Base-by-base conservation (phyloP, 1,140 invertebrate genomes). In the Cryptotermes secundus region DNA sequence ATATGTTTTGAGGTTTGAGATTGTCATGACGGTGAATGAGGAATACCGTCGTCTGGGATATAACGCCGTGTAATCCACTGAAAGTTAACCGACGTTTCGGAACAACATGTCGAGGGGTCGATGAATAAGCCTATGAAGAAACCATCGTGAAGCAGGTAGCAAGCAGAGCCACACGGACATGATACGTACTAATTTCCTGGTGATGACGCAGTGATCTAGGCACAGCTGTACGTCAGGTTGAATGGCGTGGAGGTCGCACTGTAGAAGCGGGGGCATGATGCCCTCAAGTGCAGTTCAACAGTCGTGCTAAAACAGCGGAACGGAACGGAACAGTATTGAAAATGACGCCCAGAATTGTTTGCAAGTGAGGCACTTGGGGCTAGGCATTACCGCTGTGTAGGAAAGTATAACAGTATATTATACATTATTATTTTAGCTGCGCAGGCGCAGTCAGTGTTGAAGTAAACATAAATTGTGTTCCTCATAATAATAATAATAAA, bases 281-380 rank as follows among this genome's bases (percentile, higher is more conserved):
- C 59, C 59, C 59, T 0, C 26, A 31, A 72, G 59, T 72, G n/a
- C 31, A 31, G 26, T 72, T 72, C 2, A 72, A 31, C 26, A 72
- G n/a, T 72, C 59, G 59, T 72, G 59, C 9, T 72, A 72, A 72
- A 72, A 72, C n/a, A n/a, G 26, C 59, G n/a, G 59, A 72, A 72
- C 59, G 26, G 31, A n/a, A 72, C 59, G 19, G n/a, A n/a, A n/a
- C n/a, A 31, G 26, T 72, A 72, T 72, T 72, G 59, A 72, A 72
- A 72, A 72, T 72, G 31, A 72, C 59, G 59, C 59, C 59, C 59
- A 72, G n/a, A 31, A n/a, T 72, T 72, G 59, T 72, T n/a, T 72
- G 59, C n/a, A 72, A 72, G 26, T 72, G 59, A 72, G 59, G 7
- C 26, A 72, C 19, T 65, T 65, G 26, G 59, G 16, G 26, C 10